Conservation (phyloP, 2,797 vertebrate genomes). For the Philypnodon macrostomus region DNA sequence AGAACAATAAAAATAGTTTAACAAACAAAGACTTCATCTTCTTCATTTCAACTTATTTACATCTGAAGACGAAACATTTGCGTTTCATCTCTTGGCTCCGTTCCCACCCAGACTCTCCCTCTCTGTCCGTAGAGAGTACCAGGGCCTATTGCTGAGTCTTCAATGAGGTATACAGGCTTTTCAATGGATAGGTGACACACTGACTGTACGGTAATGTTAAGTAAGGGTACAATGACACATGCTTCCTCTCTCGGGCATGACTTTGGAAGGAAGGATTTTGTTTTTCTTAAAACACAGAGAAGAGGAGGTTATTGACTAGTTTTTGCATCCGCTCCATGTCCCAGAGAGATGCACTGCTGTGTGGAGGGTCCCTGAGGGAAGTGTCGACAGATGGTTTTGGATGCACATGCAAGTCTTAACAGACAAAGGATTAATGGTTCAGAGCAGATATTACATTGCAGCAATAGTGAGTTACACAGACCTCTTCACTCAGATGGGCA, state of each 20-base stretch:
- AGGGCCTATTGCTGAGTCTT: slow-evolving; percentile 76
- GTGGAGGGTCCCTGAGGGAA: slow-evolving; percentile 71
- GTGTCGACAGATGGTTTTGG: slow-evolving; percentile 51
- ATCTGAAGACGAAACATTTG: slow-evolving; percentile 73
- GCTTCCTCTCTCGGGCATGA: slow-evolving; percentile 50
- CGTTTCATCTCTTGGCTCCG: slow-evolving; percentile 75
- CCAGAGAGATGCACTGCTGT: slow-evolving; percentile 46
- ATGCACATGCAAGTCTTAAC: slow-evolving; percentile 40
- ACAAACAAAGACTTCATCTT: slow-evolving; percentile 81
- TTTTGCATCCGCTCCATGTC: slow-evolving; percentile 44
- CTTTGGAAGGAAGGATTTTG: slow-evolving; percentile 44
- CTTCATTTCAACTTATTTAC: slow-evolving; percentile 74
- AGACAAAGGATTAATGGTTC: slow-evolving; percentile 47
- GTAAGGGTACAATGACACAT: slow-evolving; percentile 48
- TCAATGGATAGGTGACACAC: slow-evolving; percentile 63
- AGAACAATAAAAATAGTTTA: slow-evolving; percentile 85
- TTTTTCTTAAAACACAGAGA: slow-evolving; percentile 34
- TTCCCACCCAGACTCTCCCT: slow-evolving; percentile 56
- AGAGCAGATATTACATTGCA: slow-evolving; percentile 48
- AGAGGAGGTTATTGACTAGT: slow-evolving; percentile 31
- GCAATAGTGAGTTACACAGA: slow-evolving; percentile 41
- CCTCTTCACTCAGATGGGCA: slow-evolving; percentile 43
- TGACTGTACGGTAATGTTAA: slow-evolving; percentile 48
- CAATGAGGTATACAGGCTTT: slow-evolving; percentile 77
- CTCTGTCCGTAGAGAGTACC: slow-evolving; percentile 42